phyloP scores from a whole-genome alignment of 2,113 vertebrate genomes.

The Origma solitaria region DNA sequence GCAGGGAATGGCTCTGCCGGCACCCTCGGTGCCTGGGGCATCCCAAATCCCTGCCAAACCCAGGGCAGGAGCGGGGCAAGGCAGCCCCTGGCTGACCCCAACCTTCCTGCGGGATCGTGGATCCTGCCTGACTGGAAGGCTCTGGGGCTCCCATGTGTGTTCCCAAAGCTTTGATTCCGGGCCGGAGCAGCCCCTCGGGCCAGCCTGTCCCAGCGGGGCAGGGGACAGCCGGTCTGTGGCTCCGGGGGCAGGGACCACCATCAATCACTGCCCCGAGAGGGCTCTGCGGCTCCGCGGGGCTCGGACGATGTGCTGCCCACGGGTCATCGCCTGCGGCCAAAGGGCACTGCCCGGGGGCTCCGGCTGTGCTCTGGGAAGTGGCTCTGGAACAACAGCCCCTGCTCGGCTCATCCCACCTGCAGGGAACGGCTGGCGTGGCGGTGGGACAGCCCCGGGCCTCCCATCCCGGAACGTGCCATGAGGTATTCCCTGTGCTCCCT shows the following conservation, averaged over 20 bases:
- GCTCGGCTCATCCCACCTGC: neutral
- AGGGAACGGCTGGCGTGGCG: rapidly evolving
- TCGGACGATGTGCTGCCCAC: neutral
- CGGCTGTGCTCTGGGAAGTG: neutral
- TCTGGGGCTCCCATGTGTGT: neutral
- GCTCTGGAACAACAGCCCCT: neutral
- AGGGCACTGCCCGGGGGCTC: neutral
- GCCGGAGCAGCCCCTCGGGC: neutral
- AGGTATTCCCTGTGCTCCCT: neutral
- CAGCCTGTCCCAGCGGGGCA: neutral
- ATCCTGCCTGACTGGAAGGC: no score
- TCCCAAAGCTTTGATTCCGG: neutral
- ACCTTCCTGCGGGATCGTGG: neutral
- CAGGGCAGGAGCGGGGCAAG: neutral
- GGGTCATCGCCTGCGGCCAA: neutral
- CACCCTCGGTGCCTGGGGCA: neutral
- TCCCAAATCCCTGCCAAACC: neutral
- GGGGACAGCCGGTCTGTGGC: neutral
- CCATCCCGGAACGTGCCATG: rapidly evolving
- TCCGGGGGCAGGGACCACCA: neutral
- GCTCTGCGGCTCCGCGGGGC: neutral
- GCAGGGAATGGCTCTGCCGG: neutral
- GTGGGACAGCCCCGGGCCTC: neutral
- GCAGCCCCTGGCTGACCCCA: neutral
- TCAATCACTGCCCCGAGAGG: neutral